phyloP scores from a whole-genome alignment of 2,888 invertebrate species.

The Lamellibrachia satsuma region DNA sequence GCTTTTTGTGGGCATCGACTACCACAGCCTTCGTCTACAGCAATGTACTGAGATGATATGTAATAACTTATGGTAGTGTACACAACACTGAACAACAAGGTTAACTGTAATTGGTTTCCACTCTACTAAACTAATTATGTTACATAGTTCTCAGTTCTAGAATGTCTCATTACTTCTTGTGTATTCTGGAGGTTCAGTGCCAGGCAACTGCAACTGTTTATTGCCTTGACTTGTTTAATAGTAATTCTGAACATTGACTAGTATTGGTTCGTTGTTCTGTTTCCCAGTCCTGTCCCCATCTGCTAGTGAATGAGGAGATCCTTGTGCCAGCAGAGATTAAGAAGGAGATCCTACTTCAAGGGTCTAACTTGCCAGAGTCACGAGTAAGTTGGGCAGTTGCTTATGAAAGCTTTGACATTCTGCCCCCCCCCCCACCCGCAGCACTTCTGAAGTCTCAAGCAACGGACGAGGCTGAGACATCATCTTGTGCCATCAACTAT shows the following conservation, averaged over 20 bases:
- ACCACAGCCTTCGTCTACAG: too few species aligned
- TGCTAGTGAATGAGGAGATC: slow-evolving; percentile 30
- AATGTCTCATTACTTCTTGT: too few species aligned
- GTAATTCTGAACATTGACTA: neutral
- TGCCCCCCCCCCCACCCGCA: too few species aligned
- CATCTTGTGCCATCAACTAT: too few species aligned
- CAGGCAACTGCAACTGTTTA: too few species aligned
- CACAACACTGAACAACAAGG: too few species aligned
- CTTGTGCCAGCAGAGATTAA: slow-evolving; percentile 88
- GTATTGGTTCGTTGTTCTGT: neutral
- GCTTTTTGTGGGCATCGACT: too few species aligned
- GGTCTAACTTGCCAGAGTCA: slow-evolving; percentile 89
- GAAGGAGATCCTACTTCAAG: slow-evolving; percentile 87
- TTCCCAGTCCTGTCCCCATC: slow-evolving; percentile 29
- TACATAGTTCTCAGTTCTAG: neutral
- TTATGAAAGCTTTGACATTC: neutral
- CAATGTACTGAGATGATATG: neutral
- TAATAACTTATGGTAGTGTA: neutral
- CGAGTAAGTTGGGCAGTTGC: neutral
- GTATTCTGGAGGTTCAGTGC: too few species aligned
- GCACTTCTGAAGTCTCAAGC: too few species aligned
- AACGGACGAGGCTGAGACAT: too few species aligned
- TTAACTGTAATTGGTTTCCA: too few species aligned
- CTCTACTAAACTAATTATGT: neutral
- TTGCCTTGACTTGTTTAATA: too few species aligned